These are phyloP conservation scores for Drosophila rellima DNA, from an alignment of 2,888 invertebrate species.

Conservation along the genomic window DNA sequence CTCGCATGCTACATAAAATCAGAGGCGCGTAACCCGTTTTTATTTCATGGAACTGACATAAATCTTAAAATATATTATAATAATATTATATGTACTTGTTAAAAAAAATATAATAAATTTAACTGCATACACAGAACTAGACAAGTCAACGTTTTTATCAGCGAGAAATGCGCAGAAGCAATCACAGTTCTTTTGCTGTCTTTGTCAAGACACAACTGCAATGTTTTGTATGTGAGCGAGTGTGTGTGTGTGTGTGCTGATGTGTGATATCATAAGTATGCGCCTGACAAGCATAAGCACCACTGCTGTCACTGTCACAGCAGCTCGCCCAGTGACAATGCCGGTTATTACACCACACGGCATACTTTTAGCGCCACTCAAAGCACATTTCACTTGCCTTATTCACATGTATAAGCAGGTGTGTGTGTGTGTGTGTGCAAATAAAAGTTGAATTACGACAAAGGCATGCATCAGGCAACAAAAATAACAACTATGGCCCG, in stretches of 20 bases:
- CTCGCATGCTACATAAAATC: slow-evolving; percentile 70
- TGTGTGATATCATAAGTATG: slow-evolving; percentile 75
- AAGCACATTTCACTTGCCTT: slow-evolving; percentile 59
- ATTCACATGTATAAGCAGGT: slow-evolving; percentile 8
- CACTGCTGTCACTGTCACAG: slow-evolving; percentile 73
- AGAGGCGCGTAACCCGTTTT: slow-evolving; percentile 64
- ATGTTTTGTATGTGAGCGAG: slow-evolving; percentile 22
- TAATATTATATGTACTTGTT: slow-evolving; percentile 48
- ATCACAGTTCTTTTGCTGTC: slow-evolving; percentile 33
- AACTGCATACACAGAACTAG: slow-evolving; percentile 47
- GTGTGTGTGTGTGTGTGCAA: slow-evolving; percentile 46
- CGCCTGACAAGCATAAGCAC: slow-evolving; percentile 78
- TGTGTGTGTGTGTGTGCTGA: slow-evolving; percentile 37
- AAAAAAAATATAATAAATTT: slow-evolving; percentile 45
- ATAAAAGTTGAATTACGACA: slow-evolving; percentile 78
- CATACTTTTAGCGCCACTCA: slow-evolving; percentile 78
- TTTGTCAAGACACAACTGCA: slow-evolving; percentile 42
- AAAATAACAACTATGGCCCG: slow-evolving; percentile 60
- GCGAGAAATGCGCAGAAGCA: slow-evolving; percentile 33
- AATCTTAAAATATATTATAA: slow-evolving; percentile 67
- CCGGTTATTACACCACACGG: slow-evolving; percentile 75
- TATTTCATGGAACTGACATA: slow-evolving; percentile 54
- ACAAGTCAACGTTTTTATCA: slow-evolving; percentile 57
- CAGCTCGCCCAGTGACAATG: slow-evolving; percentile 49
- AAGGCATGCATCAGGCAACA: slow-evolving; percentile 61